phyloP scores from a whole-genome alignment of 1,140 invertebrate species.

The Trichomalopsis sarcophagae region DNA sequence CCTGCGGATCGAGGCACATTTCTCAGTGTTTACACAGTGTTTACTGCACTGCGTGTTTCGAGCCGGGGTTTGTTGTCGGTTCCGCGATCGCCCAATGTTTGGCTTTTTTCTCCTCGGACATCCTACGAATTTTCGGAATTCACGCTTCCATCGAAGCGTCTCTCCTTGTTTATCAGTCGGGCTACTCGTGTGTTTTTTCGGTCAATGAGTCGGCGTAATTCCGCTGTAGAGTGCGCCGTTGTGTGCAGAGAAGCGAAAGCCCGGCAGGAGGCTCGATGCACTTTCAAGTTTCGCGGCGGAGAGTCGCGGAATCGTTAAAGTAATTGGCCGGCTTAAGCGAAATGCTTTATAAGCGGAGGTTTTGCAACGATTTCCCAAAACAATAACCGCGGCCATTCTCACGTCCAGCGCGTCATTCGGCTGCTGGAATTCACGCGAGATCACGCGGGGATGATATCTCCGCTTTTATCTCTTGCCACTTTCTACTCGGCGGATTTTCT shows the following conservation, averaged over 20 bases:
- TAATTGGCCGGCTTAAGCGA: conserved; percentile 50
- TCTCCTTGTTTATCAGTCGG: neutral
- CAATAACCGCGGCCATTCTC: neutral
- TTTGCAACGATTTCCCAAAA: neutral
- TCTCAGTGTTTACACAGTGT: neutral
- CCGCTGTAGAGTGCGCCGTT: neutral
- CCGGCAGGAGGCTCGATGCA: conserved; percentile 45
- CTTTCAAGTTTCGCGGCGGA: conserved; percentile 37
- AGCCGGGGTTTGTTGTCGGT: neutral
- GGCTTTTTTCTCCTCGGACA: neutral
- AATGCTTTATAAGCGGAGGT: conserved; percentile 12
- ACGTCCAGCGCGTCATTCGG: neutral
- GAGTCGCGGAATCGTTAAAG: conserved; percentile 53
- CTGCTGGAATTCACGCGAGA: neutral
- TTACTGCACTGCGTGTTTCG: too few species aligned
- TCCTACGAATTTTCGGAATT: neutral
- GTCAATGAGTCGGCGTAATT: neutral
- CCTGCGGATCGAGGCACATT: neutral
- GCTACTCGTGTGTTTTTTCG: neutral
- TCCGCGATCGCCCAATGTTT: neutral
- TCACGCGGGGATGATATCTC: neutral
- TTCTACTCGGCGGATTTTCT: too few species aligned
- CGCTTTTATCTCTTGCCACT: neutral
- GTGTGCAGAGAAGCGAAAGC: conserved; percentile 33
- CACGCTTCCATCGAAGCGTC: neutral